Evolutionary conservation across 1,140 invertebrate species (phyloP), one percentile per base, ranked within the genome.

Genomic region (Aphidius gifuensis): DNA sequence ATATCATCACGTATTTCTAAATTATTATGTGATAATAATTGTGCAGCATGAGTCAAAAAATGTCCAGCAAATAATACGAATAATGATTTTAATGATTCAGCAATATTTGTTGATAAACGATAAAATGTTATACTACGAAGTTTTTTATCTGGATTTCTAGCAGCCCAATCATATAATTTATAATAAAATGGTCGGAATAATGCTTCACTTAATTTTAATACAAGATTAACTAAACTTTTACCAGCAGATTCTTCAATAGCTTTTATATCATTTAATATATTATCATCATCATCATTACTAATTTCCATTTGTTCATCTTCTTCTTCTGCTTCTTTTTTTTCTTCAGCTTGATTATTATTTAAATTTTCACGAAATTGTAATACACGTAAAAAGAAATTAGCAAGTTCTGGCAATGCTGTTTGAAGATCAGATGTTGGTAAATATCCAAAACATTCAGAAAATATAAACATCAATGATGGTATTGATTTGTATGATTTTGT

Each of bases 11-110:
- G 67, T 4, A 71, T 56, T 0, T 65, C 57, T 9, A 71, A 60
- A 66, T 83, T 83, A 58, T 81, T 82, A 45, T 64, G 69, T 43
- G 80, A 78, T 23, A 97, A 74, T 3, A 92, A 72, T 5, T 85
- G 78, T 0, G 91, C 87, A 1, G 91, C 88, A 73, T 94, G 90
- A 69, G 89, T 88, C 1, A 96, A 79, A 66, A 96, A 90, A 69
- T 92, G 88, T 5, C 88, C 89, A 54, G 93, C 93, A 76, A 97
- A 96, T 38, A 94, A 77, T 2, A 93, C 87, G 75, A 97, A 98
- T 0, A 98, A 80, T 32, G 91, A 91, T 76, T 94, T 93, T 7
- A 98, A 77, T 56, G 86, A 87, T 53, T 92, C 87, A 0, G 93
- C 92, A 60, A 96, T 87, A 32, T 85, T 87, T 57, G 83, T 85